These are phyloP conservation scores for Agrotis ipsilon DNA, from an alignment of 2,888 invertebrate genomes.

Conservation along the genomic window DNA sequence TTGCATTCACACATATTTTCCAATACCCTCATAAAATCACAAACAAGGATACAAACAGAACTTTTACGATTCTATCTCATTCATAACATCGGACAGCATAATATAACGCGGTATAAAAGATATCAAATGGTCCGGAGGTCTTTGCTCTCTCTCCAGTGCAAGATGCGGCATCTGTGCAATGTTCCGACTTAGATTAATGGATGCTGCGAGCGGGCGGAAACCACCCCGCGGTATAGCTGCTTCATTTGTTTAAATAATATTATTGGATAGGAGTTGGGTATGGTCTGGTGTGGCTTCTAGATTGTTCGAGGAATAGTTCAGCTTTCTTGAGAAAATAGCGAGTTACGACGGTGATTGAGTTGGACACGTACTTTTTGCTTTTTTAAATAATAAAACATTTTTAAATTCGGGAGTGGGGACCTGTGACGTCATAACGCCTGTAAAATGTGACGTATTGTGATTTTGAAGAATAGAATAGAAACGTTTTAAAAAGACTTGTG, in stretches of 20 bases:
- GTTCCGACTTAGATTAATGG: conserved; percentile 62
- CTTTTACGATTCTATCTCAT: conserved; percentile 44
- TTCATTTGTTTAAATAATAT: conserved; percentile 64
- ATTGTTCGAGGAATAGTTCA: conserved; percentile 1
- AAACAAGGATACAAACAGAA: conserved; percentile 8
- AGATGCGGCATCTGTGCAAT: conserved; percentile 62
- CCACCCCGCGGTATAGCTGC: conserved; percentile 46
- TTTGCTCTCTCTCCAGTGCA: conserved; percentile 53
- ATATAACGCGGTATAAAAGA: conserved; percentile 52
- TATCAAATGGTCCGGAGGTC: conserved; percentile 53
- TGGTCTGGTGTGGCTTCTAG: conserved; percentile 13
- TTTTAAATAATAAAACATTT: too few relatives aligned
- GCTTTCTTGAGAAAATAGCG: background rate
- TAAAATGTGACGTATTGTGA: too few relatives aligned
- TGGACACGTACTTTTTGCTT: too few relatives aligned
- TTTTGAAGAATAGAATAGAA: too few relatives aligned
- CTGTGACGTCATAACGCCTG: too few relatives aligned
- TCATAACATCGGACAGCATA: conserved; percentile 34
- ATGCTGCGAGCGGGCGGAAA: conserved; percentile 51
- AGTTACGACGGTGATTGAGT: too few relatives aligned
- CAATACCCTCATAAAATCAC: conserved; percentile 17
- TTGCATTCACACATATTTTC: conserved; percentile 9
- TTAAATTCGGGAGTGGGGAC: too few relatives aligned
- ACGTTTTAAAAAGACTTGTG: too few relatives aligned
- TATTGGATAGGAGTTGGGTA: conserved; percentile 35